A percentile compares a stretch with the other conserved stretches of the same genome.
phyloP scores from a whole-genome alignment of 2,888 invertebrate genomes.

The Leptogaster cylindrica region DNA sequence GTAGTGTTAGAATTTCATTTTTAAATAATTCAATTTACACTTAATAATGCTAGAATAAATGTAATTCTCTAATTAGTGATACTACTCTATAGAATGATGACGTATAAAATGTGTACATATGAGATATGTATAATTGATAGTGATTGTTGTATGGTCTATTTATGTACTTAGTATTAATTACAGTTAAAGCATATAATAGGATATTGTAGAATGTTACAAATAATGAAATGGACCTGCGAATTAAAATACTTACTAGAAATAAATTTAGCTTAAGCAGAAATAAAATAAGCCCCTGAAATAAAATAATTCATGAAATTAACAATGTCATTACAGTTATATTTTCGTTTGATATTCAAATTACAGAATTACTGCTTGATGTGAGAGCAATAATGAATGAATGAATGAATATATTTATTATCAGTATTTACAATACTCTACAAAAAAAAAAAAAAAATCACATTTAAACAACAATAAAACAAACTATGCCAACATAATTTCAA shows the following conservation, averaged over 20 bases:
- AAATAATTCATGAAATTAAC: conserved; percentile 19
- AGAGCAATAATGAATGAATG: conserved; percentile 30
- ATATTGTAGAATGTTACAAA: conserved; percentile 31
- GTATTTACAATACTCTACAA: too few species aligned
- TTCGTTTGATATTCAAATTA: conserved; percentile 30
- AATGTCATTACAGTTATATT: conserved; percentile 17
- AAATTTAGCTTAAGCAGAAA: conserved; percentile 21
- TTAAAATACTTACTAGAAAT: conserved; percentile 33
- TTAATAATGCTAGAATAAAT: background rate
- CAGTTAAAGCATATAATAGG: conserved; percentile 2
- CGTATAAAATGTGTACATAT: conserved; percentile 40
- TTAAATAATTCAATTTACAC: background rate
- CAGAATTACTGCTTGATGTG: conserved; percentile 29
- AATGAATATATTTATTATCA: too few species aligned
- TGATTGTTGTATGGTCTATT: conserved; percentile 44
- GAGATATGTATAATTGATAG: conserved; percentile 42
- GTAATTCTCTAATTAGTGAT: conserved; percentile 19
- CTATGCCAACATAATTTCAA: too few species aligned
- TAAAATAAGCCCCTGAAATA: conserved; percentile 20
- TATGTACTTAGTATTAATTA: conserved; percentile 44
- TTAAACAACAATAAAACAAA: too few species aligned
- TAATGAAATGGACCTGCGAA: conserved; percentile 35
- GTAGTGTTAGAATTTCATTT: background rate
- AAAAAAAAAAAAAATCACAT: too few species aligned
- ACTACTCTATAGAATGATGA: conserved; percentile 9